These are phyloP conservation scores for Acleris literana DNA, from an alignment of 2,888 invertebrate genomes.

Conservation along the genomic window DNA sequence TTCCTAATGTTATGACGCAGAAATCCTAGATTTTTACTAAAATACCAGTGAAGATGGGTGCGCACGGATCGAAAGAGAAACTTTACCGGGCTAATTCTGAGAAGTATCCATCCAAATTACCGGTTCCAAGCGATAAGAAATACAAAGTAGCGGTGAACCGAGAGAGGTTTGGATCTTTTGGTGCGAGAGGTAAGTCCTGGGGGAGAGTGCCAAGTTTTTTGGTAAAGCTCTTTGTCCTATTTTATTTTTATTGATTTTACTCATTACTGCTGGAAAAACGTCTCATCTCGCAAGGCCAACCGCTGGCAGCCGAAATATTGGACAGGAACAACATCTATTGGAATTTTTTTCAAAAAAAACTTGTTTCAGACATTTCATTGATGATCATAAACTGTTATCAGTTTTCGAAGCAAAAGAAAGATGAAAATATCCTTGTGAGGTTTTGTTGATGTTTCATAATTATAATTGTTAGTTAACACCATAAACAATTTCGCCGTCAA, in stretches of 20 bases:
- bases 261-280: too few relatives aligned
- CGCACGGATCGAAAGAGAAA: conserved; percentile 90
- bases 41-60: conserved; percentile 85
- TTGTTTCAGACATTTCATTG: neutral
- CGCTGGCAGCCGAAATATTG: too few relatives aligned
- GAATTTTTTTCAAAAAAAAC: too few relatives aligned
- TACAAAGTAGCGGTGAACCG: conserved; percentile 85
- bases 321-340: too few relatives aligned
- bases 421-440: neutral
- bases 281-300: too few relatives aligned
- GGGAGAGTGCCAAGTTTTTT: too few relatives aligned
- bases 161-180: conserved; percentile 88
- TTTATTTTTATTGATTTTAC: too few relatives aligned
- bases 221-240: too few relatives aligned
- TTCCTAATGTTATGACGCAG: conserved; percentile 53
- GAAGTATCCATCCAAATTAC: conserved; percentile 82
- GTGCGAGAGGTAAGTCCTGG: conserved; percentile 84
- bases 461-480: neutral
- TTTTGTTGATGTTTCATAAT: neutral
- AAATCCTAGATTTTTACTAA: conserved; percentile 68
- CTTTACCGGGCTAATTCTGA: conserved; percentile 86
- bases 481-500: neutral
- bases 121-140: conserved; percentile 82
- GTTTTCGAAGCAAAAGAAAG: conserved; percentile 16
- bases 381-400: neutral